Conservation (phyloP, 2,888 invertebrate species). For the Chrysomela aeneicollis region DNA sequence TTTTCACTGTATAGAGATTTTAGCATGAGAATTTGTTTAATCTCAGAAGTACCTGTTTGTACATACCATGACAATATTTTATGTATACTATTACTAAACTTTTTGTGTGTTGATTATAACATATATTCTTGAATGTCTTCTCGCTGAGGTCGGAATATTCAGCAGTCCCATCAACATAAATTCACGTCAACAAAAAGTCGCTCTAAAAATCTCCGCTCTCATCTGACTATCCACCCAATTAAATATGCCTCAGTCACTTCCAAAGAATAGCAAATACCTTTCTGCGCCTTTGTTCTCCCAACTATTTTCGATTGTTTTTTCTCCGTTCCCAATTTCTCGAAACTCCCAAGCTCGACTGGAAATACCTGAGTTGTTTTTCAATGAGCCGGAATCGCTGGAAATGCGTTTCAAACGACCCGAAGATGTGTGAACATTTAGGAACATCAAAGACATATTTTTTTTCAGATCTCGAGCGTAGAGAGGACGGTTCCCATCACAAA, state of each 20-base stretch:
- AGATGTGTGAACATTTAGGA: slow-evolving; percentile 50
- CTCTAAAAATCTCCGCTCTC: slow-evolving; percentile 16
- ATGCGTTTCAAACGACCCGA: slow-evolving; percentile 48
- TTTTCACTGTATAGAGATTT: too few species aligned
- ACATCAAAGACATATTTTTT: slow-evolving; percentile 53
- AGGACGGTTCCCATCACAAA: slow-evolving; percentile 41
- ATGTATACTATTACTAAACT: too few species aligned
- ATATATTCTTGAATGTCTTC: too few species aligned
- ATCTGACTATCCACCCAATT: slow-evolving; percentile 29
- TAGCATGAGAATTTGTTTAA: too few species aligned
- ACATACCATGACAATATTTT: too few species aligned
- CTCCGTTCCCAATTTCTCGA: slow-evolving; percentile 37
- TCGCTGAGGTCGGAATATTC: too few species aligned
- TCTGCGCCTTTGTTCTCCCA: slow-evolving; percentile 37
- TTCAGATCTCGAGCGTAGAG: slow-evolving; percentile 42
- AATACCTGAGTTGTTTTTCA: slow-evolving; percentile 52
- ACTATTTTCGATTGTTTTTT: slow-evolving; percentile 40
- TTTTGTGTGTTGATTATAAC: too few species aligned
- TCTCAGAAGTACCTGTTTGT: too few species aligned
- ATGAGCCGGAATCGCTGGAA: slow-evolving; percentile 41
- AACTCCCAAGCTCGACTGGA: slow-evolving; percentile 40
- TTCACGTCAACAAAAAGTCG: slow-evolving; percentile 8
- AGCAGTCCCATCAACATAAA: neutral
- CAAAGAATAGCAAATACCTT: slow-evolving; percentile 36
- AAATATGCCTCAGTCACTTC: slow-evolving; percentile 34